phyloP scores from a whole-genome alignment of 2,888 invertebrate species.

The Chironomus riparius region DNA sequence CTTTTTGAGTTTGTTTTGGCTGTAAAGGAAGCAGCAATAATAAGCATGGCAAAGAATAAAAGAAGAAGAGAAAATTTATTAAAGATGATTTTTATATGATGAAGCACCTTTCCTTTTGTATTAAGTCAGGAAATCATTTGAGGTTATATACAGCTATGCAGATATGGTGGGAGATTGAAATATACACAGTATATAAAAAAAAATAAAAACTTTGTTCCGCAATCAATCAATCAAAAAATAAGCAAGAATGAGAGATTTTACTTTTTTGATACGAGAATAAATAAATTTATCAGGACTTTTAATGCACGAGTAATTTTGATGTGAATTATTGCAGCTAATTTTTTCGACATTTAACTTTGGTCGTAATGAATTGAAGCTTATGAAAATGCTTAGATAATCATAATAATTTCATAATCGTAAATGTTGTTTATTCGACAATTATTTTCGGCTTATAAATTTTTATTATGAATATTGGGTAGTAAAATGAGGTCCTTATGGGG shows the following conservation, averaged over 20 bases:
- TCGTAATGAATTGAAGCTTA: too few species aligned
- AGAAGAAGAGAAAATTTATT: not conserved
- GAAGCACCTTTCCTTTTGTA: not conserved
- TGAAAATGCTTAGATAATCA: too few species aligned
- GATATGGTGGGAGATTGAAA: too few species aligned
- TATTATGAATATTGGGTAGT: too few species aligned
- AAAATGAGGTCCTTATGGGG: too few species aligned
- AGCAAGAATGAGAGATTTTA: not conserved
- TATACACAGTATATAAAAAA: too few species aligned
- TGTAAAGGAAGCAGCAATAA: not conserved
- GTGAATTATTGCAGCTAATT: not conserved
- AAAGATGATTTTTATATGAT: not conserved
- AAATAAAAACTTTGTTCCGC: not conserved
- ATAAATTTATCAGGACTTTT: not conserved
- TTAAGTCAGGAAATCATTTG: conserved; percentile 5
- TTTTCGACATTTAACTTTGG: not conserved
- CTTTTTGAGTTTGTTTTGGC: not conserved
- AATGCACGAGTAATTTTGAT: conserved; percentile 7
- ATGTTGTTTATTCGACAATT: too few species aligned
- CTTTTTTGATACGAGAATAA: not conserved
- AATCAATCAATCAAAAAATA: conserved; percentile 1
- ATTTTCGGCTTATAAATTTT: too few species aligned
- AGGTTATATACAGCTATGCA: not conserved
- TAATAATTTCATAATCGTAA: too few species aligned
- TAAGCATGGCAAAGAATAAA: not conserved